Conservation (phyloP, 2,888 invertebrate genomes). For the Germaria angustata region DNA sequence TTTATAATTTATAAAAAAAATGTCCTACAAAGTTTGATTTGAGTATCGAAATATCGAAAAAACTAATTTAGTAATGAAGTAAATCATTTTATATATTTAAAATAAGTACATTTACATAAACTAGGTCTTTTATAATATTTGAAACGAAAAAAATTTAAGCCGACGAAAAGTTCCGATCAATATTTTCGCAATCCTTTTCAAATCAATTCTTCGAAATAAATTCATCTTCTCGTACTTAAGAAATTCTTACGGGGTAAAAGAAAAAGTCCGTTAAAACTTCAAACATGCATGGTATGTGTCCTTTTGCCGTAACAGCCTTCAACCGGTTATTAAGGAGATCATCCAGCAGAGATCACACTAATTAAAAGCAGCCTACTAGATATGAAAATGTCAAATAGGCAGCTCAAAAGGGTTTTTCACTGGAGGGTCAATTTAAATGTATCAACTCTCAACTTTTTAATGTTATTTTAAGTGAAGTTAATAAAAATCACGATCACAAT, state of each 20-base stretch:
- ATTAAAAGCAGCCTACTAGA: slow-evolving; percentile 32
- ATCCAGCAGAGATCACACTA: slow-evolving; percentile 18
- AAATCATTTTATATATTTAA: too few relatives aligned
- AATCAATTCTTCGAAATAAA: background rate
- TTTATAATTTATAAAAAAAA: too few relatives aligned
- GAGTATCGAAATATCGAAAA: too few relatives aligned
- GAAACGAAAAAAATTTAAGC: too few relatives aligned
- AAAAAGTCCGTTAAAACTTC: slow-evolving; percentile 16
- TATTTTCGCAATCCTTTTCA: background rate
- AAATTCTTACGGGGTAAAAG: background rate
- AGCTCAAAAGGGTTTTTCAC: background rate
- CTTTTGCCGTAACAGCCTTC: background rate
- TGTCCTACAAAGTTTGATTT: too few relatives aligned
- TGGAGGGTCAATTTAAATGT: slow-evolving; percentile 31
- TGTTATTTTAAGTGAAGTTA: slow-evolving; percentile 62
- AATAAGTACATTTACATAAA: too few relatives aligned
- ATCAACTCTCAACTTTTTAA: slow-evolving; percentile 34
- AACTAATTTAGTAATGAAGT: too few relatives aligned
- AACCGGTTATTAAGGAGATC: slow-evolving; percentile 46
- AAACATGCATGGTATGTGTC: background rate
- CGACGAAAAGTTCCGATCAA: too few relatives aligned
- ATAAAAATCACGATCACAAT: slow-evolving; percentile 52
- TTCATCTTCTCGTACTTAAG: background rate
- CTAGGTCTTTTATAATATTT: too few relatives aligned
- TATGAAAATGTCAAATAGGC: background rate